Conservation (phyloP, 2,888 invertebrate genomes). For the Barypeithes pellucidus region DNA sequence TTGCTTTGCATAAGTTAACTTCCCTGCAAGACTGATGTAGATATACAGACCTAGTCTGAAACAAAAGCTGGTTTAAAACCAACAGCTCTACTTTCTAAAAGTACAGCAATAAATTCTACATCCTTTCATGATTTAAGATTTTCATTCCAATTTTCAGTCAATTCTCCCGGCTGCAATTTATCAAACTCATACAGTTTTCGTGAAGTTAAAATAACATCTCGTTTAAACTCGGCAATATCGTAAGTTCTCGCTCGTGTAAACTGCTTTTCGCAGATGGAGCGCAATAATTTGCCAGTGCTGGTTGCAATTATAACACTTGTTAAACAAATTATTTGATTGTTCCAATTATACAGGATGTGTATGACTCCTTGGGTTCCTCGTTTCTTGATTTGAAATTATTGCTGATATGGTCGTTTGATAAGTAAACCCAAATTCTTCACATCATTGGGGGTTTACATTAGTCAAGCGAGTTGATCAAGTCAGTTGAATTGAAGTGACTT, state of each 20-base stretch:
- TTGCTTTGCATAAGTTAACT: background rate
- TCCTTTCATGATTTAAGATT: slow-evolving; percentile 39
- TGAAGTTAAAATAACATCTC: slow-evolving; percentile 49
- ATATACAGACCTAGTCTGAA: background rate
- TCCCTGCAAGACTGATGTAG: background rate
- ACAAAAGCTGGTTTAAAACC: slow-evolving; percentile 24
- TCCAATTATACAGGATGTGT: too few relatives aligned
- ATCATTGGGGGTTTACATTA: too few relatives aligned
- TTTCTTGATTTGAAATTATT: too few relatives aligned
- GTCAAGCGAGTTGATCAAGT: too few relatives aligned
- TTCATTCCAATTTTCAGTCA: slow-evolving; percentile 50
- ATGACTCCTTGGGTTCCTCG: too few relatives aligned
- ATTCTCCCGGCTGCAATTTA: slow-evolving; percentile 51
- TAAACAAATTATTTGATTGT: too few relatives aligned
- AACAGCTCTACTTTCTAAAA: slow-evolving; percentile 22
- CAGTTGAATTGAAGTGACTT: too few relatives aligned
- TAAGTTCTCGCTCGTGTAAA: slow-evolving; percentile 40
- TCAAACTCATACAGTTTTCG: slow-evolving; percentile 48
- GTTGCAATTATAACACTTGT: too few relatives aligned
- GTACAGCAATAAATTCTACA: slow-evolving; percentile 39
- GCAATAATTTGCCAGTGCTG: slow-evolving; percentile 1
- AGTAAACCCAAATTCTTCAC: too few relatives aligned
- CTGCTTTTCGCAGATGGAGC: slow-evolving; percentile 31
- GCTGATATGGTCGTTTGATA: too few relatives aligned
- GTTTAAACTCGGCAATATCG: slow-evolving; percentile 41